Evolutionary conservation across 2,797 vertebrate genomes (phyloP), one percentile per base, ranked within the genome.

Genomic region (Aplochiton taeniatus): DNA sequence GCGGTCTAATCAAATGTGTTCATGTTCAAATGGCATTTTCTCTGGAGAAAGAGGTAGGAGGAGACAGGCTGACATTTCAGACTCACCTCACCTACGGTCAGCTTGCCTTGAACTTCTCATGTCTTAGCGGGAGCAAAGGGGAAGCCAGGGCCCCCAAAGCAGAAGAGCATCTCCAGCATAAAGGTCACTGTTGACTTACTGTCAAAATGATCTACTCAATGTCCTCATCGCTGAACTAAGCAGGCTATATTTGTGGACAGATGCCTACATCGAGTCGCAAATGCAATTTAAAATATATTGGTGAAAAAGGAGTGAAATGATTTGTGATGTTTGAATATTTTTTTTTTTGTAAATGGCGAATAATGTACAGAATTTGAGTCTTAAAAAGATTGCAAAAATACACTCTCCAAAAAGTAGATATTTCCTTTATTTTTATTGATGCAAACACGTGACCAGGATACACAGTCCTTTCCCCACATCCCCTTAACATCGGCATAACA

Each of bases 41-140:
- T 63, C 53, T 60, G 52, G 44, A 17, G 73, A 56, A 78, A 4
- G 68, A 77, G 80, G 85, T 71, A 54, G 69, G n/a, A 65, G 75
- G 65, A 77, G 85, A 84, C 84, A 87, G 73, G 71, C 59, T 84
- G 87, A 70, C 85, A 82, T 89, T 89, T 89, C 69, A 75, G 61
- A 61, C 77, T 81, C 75, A 80, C 75, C 75, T 84, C 75, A 47
- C 62, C 75, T 63, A 48, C 71, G 69, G 72, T 69, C 80, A 62
- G 72, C 14, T 49, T 78, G 65, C 78, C 45, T 6, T 53, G 31
- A 31, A 6, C 58, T 60, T 67, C 12, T 16, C 76, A 60, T 61
- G 52, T 73, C 59, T 66, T 55, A 18, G 44, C 69, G 65, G 78
- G 75, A 77, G 73, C 72, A 58, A 61, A 74, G 66, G 19, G 42